Evolutionary conservation across 2,888 invertebrate species (phyloP), one percentile per base, ranked within the genome.

Genomic region (Habrosyne pyritoides): DNA sequence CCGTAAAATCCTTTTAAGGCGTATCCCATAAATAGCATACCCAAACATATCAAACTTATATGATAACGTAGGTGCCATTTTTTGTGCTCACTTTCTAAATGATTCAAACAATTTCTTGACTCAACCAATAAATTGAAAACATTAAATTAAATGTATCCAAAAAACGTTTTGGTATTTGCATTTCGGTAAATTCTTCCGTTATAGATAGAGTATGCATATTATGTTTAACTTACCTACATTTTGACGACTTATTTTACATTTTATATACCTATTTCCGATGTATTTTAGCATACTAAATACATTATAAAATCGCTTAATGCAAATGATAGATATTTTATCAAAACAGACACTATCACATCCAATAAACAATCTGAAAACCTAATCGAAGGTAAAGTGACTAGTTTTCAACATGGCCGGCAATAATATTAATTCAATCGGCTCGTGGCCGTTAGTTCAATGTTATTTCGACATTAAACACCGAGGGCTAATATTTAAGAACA

Each of bases 331-430:
- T 53, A 54, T 69, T 67, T 63, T 69, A 71, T 69, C 60, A 64
- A 69, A 69, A 64, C 62, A 56, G 60, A 70, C 68, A 69, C 69
- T 75, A 79, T 75, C 75, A 77, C 71, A 68, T 64, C 66, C 48
- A 62, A 65, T 71, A 62, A 66, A 65, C 62, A 63, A 69, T 69
- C 62, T 66, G 73, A 71, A 67, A 68, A 61, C 55, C 64, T 67
- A 69, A 67, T 64, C 63, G 61, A 69, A 72, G 58, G 63, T 58
- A 69, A 59, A 69, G 65, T 83, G 84, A 85, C 85, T 87, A 86
- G 86, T 78, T 80, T 71, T 65, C 63, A 68, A 72, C 69, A 73
- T 75, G 70, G 71, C 71, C 66, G 68, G 58, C 67, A 59, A 65
- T 63, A 67, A 57, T 14, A 50, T 65, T 57, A 64, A 59, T 53